phyloP scores from a whole-genome alignment of 2,797 vertebrate genomes.

The Sebastes hubbsi region DNA sequence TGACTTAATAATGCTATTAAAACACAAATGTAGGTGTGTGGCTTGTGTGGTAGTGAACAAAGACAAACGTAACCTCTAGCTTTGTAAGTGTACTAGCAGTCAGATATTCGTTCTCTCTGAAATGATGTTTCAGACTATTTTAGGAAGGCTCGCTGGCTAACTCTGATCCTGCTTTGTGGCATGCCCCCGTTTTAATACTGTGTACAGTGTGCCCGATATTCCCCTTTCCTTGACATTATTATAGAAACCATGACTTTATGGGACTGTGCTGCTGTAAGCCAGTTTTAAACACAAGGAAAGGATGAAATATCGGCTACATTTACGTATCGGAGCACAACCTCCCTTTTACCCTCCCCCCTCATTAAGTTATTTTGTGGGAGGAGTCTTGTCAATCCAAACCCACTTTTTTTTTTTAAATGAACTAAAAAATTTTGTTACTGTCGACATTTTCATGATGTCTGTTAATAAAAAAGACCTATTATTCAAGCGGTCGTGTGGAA shows the following conservation, averaged over 20 bases:
- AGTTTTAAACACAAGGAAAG: slow-evolving; percentile 19
- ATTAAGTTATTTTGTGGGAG: slow-evolving; percentile 86
- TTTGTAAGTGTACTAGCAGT: slow-evolving; percentile 64
- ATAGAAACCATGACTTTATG: neutral
- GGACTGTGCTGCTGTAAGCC: slow-evolving; percentile 15
- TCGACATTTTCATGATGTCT: slow-evolving; percentile 85
- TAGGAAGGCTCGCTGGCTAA: slow-evolving; percentile 51
- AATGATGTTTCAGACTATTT: slow-evolving; percentile 9
- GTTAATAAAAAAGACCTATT: slow-evolving; percentile 84
- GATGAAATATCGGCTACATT: slow-evolving; percentile 51
- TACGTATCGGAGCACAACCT: slow-evolving; percentile 67
- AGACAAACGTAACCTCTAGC: slow-evolving; percentile 60
- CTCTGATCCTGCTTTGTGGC: slow-evolving; percentile 66
- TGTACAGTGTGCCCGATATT: slow-evolving; percentile 31
- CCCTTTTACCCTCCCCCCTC: slow-evolving; percentile 57
- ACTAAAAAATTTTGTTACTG: slow-evolving; percentile 83
- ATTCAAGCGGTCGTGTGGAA: slow-evolving; percentile 47
- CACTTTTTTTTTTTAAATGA: slow-evolving; percentile 77
- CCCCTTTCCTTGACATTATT: slow-evolving; percentile 7
- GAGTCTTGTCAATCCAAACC: slow-evolving; percentile 72
- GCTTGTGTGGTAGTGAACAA: slow-evolving; percentile 72
- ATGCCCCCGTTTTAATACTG: slow-evolving; percentile 41
- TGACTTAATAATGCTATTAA: slow-evolving; percentile 54
- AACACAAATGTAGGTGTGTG: slow-evolving; percentile 61
- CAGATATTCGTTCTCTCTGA: slow-evolving; percentile 48